Conservation (phyloP, 2,888 invertebrate genomes). For the Lucinisca nassula region DNA sequence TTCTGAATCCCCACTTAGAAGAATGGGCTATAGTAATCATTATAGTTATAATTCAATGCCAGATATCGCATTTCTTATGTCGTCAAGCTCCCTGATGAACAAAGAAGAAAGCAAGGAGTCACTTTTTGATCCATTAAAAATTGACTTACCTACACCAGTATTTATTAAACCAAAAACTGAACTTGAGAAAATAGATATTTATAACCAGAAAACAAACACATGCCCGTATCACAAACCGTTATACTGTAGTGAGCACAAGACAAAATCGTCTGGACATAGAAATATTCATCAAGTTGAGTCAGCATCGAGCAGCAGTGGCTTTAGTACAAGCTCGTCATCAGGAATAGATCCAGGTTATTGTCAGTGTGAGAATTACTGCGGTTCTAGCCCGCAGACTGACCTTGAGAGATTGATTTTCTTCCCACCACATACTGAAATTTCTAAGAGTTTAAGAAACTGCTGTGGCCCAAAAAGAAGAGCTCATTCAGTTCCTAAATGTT, state of each 20-base stretch:
- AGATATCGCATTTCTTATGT: conserved; percentile 79
- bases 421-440: conserved; percentile 81
- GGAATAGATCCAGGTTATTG: conserved; percentile 79
- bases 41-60: conserved; percentile 82
- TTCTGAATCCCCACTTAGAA: conserved; percentile 68
- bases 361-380: conserved; percentile 57
- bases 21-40: conserved; percentile 73
- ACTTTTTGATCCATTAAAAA: conserved; percentile 79
- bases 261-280: background rate
- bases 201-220: conserved; percentile 59
- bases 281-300: conserved; percentile 56
- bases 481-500: conserved; percentile 50
- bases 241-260: conserved; percentile 15
- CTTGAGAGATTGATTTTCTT: conserved; percentile 81
- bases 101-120: conserved; percentile 73
- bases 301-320: conserved; percentile 79
- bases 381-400: conserved; percentile 74
- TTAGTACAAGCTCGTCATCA: conserved; percentile 80
- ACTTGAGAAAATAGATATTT: conserved; percentile 64
- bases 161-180: conserved; percentile 70
- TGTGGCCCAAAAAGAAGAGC: conserved; percentile 57
- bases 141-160: conserved; percentile 72
- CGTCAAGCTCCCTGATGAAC: conserved; percentile 39
- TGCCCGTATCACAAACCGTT: conserved; percentile 56
- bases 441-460: conserved; percentile 43